Percentiles rank a stretch among this genome's conserved stretches.
Conservation (phyloP, 2,797 vertebrate species). For the Amblyraja radiata region DNA sequence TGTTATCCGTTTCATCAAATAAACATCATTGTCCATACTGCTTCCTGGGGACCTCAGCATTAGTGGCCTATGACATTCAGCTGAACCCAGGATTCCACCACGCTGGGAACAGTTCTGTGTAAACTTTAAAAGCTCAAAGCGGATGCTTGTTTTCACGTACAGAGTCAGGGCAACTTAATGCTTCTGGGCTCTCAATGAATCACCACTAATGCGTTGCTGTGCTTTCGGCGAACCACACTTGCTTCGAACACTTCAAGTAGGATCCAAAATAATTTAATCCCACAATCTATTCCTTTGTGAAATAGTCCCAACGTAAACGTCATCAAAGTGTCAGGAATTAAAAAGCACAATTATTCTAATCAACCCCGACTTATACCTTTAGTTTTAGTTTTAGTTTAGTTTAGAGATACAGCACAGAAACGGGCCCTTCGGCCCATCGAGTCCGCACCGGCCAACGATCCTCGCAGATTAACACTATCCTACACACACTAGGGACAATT, state of each 20-base stretch:
- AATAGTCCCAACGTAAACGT: background rate
- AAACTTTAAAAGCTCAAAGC: background rate
- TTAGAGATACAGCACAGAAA: no score
- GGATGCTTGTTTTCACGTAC: background rate
- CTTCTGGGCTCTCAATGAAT: background rate
- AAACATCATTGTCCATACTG: conserved; percentile 2
- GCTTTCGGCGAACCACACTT: background rate
- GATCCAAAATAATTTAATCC: background rate
- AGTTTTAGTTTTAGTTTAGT: no score
- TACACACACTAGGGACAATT: no score
- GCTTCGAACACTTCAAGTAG: background rate
- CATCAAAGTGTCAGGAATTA: background rate
- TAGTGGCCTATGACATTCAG: background rate
- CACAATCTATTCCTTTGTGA: background rate
- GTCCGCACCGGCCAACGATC: no score
- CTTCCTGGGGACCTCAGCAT: background rate
- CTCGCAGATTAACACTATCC: no score
- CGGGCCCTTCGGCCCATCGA: no score
- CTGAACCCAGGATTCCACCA: background rate
- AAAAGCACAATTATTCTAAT: background rate
- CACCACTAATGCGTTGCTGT: background rate
- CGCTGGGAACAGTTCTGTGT: background rate
- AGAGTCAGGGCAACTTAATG: background rate
- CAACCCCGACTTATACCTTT: background rate
- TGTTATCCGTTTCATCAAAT: background rate